These are phyloP conservation scores for Silvanus unidentatus DNA, from an alignment of 2,888 invertebrate genomes.

Conservation along the genomic window DNA sequence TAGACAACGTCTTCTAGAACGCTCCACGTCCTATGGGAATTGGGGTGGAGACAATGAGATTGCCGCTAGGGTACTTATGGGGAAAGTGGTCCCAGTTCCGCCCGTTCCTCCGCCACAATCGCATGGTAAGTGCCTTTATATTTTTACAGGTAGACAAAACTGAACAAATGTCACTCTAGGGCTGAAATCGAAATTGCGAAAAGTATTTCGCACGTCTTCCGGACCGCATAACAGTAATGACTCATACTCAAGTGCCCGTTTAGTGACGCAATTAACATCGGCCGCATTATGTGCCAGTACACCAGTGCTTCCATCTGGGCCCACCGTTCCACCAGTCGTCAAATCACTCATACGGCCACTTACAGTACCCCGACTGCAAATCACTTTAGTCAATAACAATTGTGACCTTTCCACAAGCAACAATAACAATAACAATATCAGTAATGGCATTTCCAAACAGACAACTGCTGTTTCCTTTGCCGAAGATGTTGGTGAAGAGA, in stretches of 20 bases:
- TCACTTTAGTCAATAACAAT: constrained; percentile 43
- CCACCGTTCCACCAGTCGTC: constrained; percentile 50
- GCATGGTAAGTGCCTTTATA: constrained; percentile 40
- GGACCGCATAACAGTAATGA: constrained; percentile 42
- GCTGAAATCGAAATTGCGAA: constrained; percentile 52
- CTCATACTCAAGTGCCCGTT: constrained; percentile 44
- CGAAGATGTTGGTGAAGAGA: constrained; percentile 22
- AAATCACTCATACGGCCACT: constrained; percentile 54
- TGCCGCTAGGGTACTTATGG: constrained; percentile 49
- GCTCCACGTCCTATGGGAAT: constrained; percentile 49
- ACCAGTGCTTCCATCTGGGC: constrained; percentile 52
- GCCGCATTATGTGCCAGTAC: constrained; percentile 57
- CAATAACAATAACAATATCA: constrained; percentile 13
- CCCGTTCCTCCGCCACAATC: constrained; percentile 22
- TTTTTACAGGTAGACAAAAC: too few species aligned
- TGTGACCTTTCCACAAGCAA: constrained; percentile 30
- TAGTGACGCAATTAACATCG: constrained; percentile 54
- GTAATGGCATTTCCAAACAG: too few species aligned
- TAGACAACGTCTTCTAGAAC: constrained; percentile 52
- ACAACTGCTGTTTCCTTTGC: neutral
- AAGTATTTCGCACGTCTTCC: constrained; percentile 54
- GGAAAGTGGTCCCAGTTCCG: constrained; percentile 46
- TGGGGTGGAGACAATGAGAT: constrained; percentile 60
- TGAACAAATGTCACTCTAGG: too few species aligned
- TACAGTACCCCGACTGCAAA: constrained; percentile 53